phyloP scores from a whole-genome alignment of 2,113 vertebrate genomes.

The Lucifuga dentata region DNA sequence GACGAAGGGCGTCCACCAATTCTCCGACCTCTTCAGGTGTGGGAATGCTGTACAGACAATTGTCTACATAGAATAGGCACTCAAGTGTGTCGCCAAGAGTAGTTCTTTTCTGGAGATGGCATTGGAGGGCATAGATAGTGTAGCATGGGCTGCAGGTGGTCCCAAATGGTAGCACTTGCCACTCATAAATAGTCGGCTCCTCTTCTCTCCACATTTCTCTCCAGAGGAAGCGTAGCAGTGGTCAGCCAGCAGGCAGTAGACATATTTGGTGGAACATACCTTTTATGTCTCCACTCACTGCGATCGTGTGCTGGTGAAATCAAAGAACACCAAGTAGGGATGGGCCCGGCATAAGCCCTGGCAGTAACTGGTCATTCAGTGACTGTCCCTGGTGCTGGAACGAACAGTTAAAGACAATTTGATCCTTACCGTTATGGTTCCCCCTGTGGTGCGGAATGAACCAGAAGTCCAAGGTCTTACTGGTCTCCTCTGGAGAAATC shows the following conservation, averaged over 20 bases:
- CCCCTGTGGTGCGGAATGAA: slow-evolving; percentile 19
- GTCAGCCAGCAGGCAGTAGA: slow-evolving; percentile 17
- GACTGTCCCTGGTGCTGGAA: not conserved
- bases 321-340: not conserved
- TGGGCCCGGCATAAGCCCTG: slow-evolving; percentile 10
- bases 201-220: slow-evolving; percentile 3
- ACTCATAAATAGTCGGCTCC: slow-evolving; percentile 22
- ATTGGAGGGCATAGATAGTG: slow-evolving; percentile 35
- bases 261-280: slow-evolving; percentile 43
- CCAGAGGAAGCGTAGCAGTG: slow-evolving; percentile 38
- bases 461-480: not conserved
- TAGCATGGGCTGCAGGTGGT: slow-evolving; percentile 37
- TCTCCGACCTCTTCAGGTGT: slow-evolving; percentile 1
- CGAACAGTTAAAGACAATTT: slow-evolving; percentile 28
- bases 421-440: not conserved
- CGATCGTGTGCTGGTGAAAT: slow-evolving; percentile 7
- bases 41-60: slow-evolving; percentile 9
- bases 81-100: not conserved
- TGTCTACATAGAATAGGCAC: slow-evolving; percentile 42
- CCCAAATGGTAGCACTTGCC: slow-evolving; percentile 33
- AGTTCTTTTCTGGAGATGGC: not conserved
- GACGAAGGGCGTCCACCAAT: not conserved
- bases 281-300: slow-evolving; percentile 27
- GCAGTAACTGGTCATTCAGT: slow-evolving; percentile 14
- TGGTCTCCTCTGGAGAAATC: not conserved